These are phyloP conservation scores for Piaya cayana DNA, from an alignment of 2,113 vertebrate genomes.

Conservation along the genomic window DNA sequence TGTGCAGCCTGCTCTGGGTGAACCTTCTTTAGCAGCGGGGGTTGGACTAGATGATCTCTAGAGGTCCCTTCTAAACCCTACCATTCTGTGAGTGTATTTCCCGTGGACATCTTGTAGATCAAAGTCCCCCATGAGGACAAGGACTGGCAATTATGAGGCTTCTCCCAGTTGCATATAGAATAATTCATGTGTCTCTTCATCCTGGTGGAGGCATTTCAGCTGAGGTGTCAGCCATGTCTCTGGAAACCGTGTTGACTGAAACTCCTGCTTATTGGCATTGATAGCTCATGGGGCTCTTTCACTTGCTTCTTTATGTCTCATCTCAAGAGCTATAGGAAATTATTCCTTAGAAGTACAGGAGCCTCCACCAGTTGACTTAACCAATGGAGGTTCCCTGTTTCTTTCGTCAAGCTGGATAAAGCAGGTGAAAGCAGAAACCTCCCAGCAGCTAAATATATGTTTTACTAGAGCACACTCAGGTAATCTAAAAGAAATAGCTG, in stretches of 20 bases:
- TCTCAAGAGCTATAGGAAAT: not conserved
- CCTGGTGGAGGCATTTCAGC: too few relatives aligned
- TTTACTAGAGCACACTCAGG: not conserved
- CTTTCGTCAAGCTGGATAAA: not conserved
- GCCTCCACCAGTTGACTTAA: not conserved
- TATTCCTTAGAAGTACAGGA: not conserved
- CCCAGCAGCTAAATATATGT: not conserved
- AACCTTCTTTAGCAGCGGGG: too few relatives aligned
- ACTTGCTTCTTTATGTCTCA: not conserved
- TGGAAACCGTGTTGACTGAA: not conserved
- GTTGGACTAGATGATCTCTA: too few relatives aligned
- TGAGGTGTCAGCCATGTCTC: too few relatives aligned
- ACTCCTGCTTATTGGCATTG: not conserved
- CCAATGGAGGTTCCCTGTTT: not conserved
- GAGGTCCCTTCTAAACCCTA: too few relatives aligned
- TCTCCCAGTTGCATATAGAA: too few relatives aligned
- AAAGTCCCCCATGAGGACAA: too few relatives aligned
- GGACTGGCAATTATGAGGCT: too few relatives aligned
- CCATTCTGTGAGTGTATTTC: too few relatives aligned
- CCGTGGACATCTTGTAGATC: too few relatives aligned
- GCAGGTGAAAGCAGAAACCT: not conserved
- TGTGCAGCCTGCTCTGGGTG: too few relatives aligned
- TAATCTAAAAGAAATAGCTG: not conserved
- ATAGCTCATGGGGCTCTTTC: not conserved
- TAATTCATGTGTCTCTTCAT: too few relatives aligned